Base-by-base conservation (phyloP, 2,797 vertebrate genomes). In the Dallia pectoralis region DNA sequence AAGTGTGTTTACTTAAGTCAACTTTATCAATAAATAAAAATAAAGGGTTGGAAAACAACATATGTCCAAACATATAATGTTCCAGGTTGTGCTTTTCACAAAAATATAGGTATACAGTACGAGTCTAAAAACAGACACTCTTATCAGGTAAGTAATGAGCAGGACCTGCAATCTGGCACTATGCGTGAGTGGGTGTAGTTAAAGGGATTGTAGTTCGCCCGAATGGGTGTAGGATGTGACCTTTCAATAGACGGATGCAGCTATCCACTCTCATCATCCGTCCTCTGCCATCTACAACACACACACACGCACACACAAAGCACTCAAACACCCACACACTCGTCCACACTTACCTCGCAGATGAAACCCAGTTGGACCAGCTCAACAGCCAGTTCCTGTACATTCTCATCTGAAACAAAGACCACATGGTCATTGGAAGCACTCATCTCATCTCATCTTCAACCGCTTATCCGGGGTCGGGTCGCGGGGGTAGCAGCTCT, bases 321-420 rank as follows among this genome's bases (percentile, higher is more conserved):
- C 32, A 30, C 67, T 67, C 48, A 40, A 27, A 32, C 40, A 30
- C 27, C 11, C 65, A 33, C n/a, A 47, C 67, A 44, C 36, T 16
- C 36, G 49, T 8, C 2, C 30, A 51, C 73, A 80, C 94, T 82
- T 85, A 98, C 97, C 97, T 99, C 97, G 33, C 95, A 95, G 87
- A 99, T 97, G 82, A 99, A 95, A 53, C 96, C 96, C 78, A 98
- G 92, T 88, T 98, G 96, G 67, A 98, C 97, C 89, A 99, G 89
- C 87, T 98, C 97, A 27, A 90, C 94, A 0, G 96, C 95, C 92
- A 99, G 83, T 82, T 96, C 96, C 27, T 96, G 93, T 88, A 96
- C 94, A 79, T 93, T 97, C 87, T 99, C 97, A 93, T 96, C 97
- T 98, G 87, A 73, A 86, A 86, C 72, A 86, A 49, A 74, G n/a